Evolutionary conservation across 2,888 invertebrate species (phyloP).

Genomic region (Phyllotreta cruciferae): DNA sequence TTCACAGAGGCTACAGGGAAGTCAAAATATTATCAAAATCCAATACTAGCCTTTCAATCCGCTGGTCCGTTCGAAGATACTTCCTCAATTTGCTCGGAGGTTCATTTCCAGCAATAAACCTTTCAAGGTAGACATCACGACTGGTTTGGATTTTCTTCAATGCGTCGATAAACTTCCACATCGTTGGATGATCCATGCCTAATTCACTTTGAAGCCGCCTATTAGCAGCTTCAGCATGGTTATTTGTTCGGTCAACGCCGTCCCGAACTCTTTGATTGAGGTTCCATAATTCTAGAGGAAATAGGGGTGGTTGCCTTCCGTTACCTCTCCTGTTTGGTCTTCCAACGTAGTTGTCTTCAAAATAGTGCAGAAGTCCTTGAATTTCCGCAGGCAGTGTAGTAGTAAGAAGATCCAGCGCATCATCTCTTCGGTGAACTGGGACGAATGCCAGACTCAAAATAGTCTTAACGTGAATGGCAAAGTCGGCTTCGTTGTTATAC

Average conservation of each 20-base stretch:
- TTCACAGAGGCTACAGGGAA: not conserved
- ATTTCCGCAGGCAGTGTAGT: not conserved
- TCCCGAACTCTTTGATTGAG: not conserved
- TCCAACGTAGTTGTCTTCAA: not conserved
- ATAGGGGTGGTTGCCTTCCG: not conserved
- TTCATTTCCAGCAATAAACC: no score
- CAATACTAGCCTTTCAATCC: no score
- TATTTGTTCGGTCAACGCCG: not conserved
- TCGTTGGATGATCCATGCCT: no score
- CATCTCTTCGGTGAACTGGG: not conserved
- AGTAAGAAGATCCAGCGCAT: not conserved
- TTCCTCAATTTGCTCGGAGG: no score
- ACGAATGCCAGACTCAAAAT: not conserved
- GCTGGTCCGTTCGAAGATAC: no score
- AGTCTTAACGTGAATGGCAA: not conserved
- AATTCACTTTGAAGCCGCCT: no score
- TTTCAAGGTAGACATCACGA: no score
- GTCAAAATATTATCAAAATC: no score
- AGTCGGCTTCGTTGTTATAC: not conserved
- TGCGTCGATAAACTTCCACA: no score
- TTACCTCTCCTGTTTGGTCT: not conserved
- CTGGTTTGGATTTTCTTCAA: no score
- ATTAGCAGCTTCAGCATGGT: not conserved
- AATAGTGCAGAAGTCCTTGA: not conserved
- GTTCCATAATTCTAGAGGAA: not conserved